Conservation (phyloP, 1,140 invertebrate species). For the Solenopsis invicta region DNA sequence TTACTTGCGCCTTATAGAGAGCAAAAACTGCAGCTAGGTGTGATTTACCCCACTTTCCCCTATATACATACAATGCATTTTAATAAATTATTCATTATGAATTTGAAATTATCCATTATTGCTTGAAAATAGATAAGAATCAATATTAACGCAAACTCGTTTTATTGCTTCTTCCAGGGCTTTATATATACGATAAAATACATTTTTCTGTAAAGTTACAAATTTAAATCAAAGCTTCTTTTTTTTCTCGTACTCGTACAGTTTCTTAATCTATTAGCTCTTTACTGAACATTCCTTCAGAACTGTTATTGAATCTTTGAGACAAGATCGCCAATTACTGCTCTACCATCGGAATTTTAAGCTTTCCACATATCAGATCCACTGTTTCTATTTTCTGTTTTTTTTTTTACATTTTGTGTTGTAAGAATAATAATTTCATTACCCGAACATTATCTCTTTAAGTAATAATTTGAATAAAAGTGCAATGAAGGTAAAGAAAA, state of each 20-base stretch:
- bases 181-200: constrained; percentile 72
- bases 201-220: constrained; percentile 64
- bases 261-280: background rate
- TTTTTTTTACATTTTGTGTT: no score
- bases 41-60: no score
- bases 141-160: constrained; percentile 64
- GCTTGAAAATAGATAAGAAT: constrained; percentile 50
- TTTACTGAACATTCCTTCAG: background rate
- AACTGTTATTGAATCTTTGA: background rate
- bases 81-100: background rate
- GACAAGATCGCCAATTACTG: background rate
- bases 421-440: no score
- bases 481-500: no score
- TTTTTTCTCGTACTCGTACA: no score
- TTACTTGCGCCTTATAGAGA: no score
- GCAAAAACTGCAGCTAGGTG: no score
- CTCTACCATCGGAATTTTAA: background rate
- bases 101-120: background rate
- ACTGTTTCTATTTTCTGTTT: no score
- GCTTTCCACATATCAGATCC: background rate
- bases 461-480: no score
- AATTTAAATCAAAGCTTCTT: background rate
- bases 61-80: background rate
- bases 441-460: no score
- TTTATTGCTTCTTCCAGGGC: constrained; percentile 50